phyloP scores from a whole-genome alignment of 2,888 invertebrate species.

The Rotaria magnacalcarata region DNA sequence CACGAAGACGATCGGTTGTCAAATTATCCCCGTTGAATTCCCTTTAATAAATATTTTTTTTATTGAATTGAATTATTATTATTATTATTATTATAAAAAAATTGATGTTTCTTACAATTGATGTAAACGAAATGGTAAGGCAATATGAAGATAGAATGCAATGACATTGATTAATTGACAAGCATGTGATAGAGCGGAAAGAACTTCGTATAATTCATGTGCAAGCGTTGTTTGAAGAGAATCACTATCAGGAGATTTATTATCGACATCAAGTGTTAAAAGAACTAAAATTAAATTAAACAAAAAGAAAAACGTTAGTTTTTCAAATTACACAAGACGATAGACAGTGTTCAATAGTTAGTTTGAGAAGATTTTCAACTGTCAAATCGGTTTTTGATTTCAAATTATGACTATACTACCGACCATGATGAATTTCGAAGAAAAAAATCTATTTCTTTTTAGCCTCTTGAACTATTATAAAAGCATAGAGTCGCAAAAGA shows the following conservation, averaged over 20 bases:
- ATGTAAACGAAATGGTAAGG: slow-evolving; percentile 34
- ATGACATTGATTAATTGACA: slow-evolving; percentile 26
- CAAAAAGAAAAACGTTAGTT: not conserved
- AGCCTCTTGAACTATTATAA: too few relatives aligned
- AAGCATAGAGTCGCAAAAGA: too few relatives aligned
- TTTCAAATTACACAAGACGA: not conserved
- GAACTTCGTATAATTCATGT: not conserved
- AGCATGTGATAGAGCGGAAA: not conserved
- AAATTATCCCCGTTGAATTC: not conserved
- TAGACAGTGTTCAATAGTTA: too few relatives aligned
- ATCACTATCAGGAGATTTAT: not conserved
- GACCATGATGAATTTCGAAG: too few relatives aligned
- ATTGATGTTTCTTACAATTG: not conserved
- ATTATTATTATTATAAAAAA: too few relatives aligned
- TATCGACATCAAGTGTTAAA: not conserved
- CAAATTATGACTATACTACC: too few relatives aligned
- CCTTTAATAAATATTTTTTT: not conserved
- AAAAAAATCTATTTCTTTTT: too few relatives aligned
- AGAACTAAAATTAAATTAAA: not conserved
- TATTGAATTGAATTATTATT: not conserved
- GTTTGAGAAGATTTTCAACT: too few relatives aligned
- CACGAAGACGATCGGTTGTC: not conserved
- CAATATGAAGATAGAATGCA: slow-evolving; percentile 14
- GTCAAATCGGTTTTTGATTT: too few relatives aligned
- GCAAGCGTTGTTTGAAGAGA: not conserved